phyloP scores from a whole-genome alignment of 2,888 invertebrate species.

The Hydroisotoma schaefferi region DNA sequence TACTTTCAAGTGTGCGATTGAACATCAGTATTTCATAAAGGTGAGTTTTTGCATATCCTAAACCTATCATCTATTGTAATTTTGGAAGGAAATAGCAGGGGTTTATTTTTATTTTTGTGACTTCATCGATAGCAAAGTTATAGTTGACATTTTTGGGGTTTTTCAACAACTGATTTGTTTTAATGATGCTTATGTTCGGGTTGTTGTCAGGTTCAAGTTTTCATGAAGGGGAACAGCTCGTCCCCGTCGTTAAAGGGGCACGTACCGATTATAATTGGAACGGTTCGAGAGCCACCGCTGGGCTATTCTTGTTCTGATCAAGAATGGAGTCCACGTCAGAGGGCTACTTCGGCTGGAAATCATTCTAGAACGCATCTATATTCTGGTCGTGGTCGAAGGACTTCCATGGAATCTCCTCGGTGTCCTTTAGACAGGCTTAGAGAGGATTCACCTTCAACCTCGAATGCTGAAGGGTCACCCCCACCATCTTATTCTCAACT shows the following conservation, averaged over 20 bases:
- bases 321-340: too few relatives aligned
- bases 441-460: constrained; percentile 2
- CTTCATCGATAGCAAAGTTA: too few relatives aligned
- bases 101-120: too few relatives aligned
- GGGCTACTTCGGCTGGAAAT: not conserved
- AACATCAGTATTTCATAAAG: constrained; percentile 31
- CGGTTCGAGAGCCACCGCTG: constrained; percentile 6
- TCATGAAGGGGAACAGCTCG: not conserved
- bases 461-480: constrained; percentile 10
- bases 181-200: too few relatives aligned
- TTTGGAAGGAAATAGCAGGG: too few relatives aligned
- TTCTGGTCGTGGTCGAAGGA: not conserved
- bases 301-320: not conserved
- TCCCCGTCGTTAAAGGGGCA: constrained; percentile 25
- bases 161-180: too few relatives aligned
- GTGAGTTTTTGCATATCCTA: constrained; percentile 1
- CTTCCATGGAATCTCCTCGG: not conserved
- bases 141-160: too few relatives aligned
- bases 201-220: constrained; percentile 14
- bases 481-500: constrained; percentile 34
- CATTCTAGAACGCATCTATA: not conserved
- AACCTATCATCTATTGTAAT: not conserved
- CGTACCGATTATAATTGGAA: constrained; percentile 29
- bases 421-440: constrained; percentile 5
- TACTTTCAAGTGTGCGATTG: constrained; percentile 23